Evolutionary conservation across 2,113 vertebrate species (phyloP), one percentile per base, ranked within the genome.

Genomic region (Engraulis encrasicolus): DNA sequence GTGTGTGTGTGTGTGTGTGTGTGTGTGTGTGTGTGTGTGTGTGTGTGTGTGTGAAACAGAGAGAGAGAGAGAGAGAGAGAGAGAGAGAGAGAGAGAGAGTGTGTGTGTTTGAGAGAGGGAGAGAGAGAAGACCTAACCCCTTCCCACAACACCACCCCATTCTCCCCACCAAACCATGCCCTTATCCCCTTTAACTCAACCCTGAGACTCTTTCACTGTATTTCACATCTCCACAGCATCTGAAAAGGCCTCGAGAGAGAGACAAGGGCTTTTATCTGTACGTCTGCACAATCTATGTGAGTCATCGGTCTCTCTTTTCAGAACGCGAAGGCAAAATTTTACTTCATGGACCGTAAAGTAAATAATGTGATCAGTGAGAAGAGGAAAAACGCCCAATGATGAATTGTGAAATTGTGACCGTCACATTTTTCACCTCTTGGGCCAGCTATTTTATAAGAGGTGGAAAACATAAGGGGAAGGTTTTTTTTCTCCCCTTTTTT

Each of bases 171-270:
- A 45, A 9, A 45, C 40, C 40, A 9, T 45, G 40, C 40, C 40
- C 40, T 9, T 19, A 17, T 14, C 50, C 50, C 18, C 50, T 18
- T 52, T 52, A 52, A 52, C 50, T 17, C 18, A 52, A 52, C 17
- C 50, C 18, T 17, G 17, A 2, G 15, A 52, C 15, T 14, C 50
- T 19, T 18, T 18, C 15, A 52, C 50, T 18, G 6, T 19, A 89
- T 93, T 93, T 94, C 92, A 95, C 93, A 93, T 93, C 93, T 92
- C 79, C 84, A 49, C 78, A 85, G 88, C 79, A 81, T 85, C 85
- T 90, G 83, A 92, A 93, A 93, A 78, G 86, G 82, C 89, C 84
- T 83, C 83, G 78, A 50, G 89, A 74, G 83, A 61, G 81, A 77
- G 90, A 89, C 92, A 91, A 85, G 91, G 92, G 91, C 83, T 77